A percentile compares a stretch with the other conserved stretches of the same genome.
phyloP scores from a whole-genome alignment of 2,797 vertebrate genomes.

The Vespertilio murinus region DNA sequence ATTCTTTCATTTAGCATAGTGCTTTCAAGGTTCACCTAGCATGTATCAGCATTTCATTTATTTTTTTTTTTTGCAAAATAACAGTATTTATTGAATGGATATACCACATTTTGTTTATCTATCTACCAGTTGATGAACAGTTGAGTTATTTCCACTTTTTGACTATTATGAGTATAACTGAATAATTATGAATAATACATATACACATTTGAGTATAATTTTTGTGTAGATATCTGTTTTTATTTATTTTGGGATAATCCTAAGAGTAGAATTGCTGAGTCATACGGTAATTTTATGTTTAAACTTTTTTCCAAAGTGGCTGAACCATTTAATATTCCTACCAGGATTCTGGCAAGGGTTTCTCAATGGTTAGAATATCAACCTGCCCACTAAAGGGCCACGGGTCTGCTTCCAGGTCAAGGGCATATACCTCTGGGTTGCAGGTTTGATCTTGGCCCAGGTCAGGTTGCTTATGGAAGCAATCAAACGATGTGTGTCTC shows the following conservation, averaged over 20 bases:
- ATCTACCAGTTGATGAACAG: not conserved
- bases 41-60: not conserved
- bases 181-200: not conserved
- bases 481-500: no score
- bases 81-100: not conserved
- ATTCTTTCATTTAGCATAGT: not conserved
- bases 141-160: not conserved
- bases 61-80: not conserved
- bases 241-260: not conserved
- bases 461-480: no score
- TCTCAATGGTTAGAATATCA: not conserved
- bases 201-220: not conserved
- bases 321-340: not conserved
- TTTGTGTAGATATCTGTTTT: conserved; percentile 20
- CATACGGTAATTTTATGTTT: not conserved
- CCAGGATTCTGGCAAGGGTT: not conserved
- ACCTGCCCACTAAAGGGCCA: not conserved
- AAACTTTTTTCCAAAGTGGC: not conserved
- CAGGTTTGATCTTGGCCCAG: not conserved
- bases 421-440: not conserved
- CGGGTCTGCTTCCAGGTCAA: not conserved
- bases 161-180: no score
- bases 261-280: not conserved
- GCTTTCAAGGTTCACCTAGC: not conserved
- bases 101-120: not conserved